Evolutionary conservation across 2,888 invertebrate genomes (phyloP).

Genomic region (Leucophenga maculata): DNA sequence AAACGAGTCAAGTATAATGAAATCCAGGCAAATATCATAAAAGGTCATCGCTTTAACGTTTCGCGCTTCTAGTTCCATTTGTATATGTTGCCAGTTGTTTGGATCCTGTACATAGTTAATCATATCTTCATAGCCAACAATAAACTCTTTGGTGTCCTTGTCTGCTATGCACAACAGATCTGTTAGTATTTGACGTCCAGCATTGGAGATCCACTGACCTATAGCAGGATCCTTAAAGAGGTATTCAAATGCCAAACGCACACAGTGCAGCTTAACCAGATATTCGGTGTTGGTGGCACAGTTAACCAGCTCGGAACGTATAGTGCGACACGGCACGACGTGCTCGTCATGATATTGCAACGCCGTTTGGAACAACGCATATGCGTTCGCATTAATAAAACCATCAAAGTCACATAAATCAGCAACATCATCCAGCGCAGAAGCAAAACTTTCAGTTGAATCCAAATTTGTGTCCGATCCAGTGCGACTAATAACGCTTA

Average conservation of each 20-base stretch:
- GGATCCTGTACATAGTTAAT: slow-evolving; percentile 85
- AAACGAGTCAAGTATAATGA: slow-evolving; percentile 96
- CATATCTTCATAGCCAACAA: slow-evolving; percentile 92
- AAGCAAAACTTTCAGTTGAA: slow-evolving; percentile 95
- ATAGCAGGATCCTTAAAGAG: slow-evolving; percentile 81
- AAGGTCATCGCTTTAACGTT: slow-evolving; percentile 93
- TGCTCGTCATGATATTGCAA: slow-evolving; percentile 83
- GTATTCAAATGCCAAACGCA: slow-evolving; percentile 88
- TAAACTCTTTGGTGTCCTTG: slow-evolving; percentile 95
- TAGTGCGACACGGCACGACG: slow-evolving; percentile 75
- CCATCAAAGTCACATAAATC: slow-evolving; percentile 92
- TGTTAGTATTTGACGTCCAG: slow-evolving; percentile 90
- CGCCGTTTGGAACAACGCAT: slow-evolving; percentile 89
- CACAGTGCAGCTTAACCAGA: slow-evolving; percentile 94
- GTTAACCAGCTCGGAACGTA: slow-evolving; percentile 89
- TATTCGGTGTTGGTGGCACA: slow-evolving; percentile 95
- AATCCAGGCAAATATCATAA: slow-evolving; percentile 96
- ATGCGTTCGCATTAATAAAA: slow-evolving; percentile 84
- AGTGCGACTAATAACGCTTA: slow-evolving; percentile 63
- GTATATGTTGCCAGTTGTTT: slow-evolving; percentile 82
- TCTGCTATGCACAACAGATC: slow-evolving; percentile 91
- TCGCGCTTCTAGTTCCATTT: slow-evolving; percentile 87
- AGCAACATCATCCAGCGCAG: slow-evolving; percentile 93
- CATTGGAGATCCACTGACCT: slow-evolving; percentile 88
- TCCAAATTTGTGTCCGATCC: slow-evolving; percentile 79